These are phyloP conservation scores for Sebastes hubbsi DNA, from an alignment of 2,797 vertebrate genomes.

Conservation along the genomic window DNA sequence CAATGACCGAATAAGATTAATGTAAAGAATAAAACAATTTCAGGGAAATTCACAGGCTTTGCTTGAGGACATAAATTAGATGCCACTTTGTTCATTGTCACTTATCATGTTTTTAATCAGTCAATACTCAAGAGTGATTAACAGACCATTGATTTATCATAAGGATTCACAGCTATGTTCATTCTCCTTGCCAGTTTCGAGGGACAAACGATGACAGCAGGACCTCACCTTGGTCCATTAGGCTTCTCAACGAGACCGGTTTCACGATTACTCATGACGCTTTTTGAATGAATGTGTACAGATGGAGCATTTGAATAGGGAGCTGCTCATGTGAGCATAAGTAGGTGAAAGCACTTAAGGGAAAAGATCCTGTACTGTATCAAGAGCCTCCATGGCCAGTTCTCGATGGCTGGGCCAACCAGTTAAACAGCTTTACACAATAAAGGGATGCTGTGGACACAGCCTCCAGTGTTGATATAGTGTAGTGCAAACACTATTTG, in stretches of 20 bases:
- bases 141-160: background rate
- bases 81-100: background rate
- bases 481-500: background rate
- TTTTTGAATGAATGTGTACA: slow-evolving; percentile 1
- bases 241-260: slow-evolving; percentile 3
- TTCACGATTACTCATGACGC: slow-evolving; percentile 5
- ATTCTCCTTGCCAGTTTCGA: background rate
- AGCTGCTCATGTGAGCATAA: background rate
- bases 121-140: background rate
- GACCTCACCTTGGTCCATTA: background rate
- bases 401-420: slow-evolving; percentile 29
- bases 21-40: background rate
- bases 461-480: background rate
- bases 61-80: background rate
- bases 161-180: background rate
- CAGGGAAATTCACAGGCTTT: background rate
- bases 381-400: background rate
- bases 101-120: background rate
- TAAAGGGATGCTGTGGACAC: background rate
- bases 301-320: slow-evolving; percentile 8
- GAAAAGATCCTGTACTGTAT: slow-evolving; percentile 10
- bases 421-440: slow-evolving; percentile 30
- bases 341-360: slow-evolving; percentile 15
- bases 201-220: background rate
- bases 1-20: background rate